Percentiles rank a stretch among this genome's conserved stretches.
These are phyloP conservation scores for Gymnothorax reevesii DNA, from an alignment of 2,797 vertebrate genomes.

Conservation along the genomic window DNA sequence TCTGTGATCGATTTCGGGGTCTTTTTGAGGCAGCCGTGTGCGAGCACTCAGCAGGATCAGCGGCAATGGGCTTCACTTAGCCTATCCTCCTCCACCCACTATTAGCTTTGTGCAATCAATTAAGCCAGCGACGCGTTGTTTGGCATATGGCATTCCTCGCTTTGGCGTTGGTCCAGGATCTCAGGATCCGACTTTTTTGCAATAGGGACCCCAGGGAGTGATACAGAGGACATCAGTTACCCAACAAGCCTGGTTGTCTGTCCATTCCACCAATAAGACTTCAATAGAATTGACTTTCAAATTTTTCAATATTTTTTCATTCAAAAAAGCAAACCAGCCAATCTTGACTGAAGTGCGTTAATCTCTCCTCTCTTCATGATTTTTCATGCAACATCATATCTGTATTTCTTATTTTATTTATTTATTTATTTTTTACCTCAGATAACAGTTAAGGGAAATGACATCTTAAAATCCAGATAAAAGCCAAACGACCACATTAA, in stretches of 20 bases:
- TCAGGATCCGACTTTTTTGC: too few species aligned
- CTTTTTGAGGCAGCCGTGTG: too few species aligned
- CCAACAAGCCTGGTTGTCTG: background rate
- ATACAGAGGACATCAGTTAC: slow-evolving; percentile 68
- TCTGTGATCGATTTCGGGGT: too few species aligned
- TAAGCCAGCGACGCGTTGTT: too few species aligned
- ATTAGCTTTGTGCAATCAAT: too few species aligned
- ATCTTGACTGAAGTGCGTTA: background rate
- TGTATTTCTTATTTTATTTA: too few species aligned
- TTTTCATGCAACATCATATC: background rate
- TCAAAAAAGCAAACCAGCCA: background rate
- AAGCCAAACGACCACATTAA: background rate
- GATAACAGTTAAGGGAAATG: background rate
- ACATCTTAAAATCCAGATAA: background rate
- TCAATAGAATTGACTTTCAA: background rate
- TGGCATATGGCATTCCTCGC: too few species aligned
- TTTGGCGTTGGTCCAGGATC: too few species aligned
- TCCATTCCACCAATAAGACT: background rate
- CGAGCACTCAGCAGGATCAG: too few species aligned
- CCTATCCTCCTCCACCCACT: too few species aligned
- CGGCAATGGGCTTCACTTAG: too few species aligned
- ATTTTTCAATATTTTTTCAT: background rate
- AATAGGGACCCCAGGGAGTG: too few species aligned
- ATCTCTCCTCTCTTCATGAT: background rate
- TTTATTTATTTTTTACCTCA: background rate